Evolutionary conservation across 2,113 vertebrate species (phyloP).

Genomic region (Marcusenius ussheri): DNA sequence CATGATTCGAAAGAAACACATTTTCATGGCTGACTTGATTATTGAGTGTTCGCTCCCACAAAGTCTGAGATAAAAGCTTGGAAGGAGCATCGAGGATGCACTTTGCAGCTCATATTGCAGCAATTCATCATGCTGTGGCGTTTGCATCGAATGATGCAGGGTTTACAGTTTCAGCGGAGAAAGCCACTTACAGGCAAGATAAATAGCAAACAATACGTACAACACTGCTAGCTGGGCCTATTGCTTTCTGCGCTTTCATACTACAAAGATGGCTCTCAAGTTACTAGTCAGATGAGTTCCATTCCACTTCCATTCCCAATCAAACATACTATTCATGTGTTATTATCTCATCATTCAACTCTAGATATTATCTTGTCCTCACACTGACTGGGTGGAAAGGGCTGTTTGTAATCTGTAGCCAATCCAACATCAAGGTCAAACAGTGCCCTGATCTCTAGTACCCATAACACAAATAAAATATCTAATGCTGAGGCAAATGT

Average conservation of each 20-base stretch:
- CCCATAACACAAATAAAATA: background rate
- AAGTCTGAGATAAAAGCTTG: slow-evolving; percentile 58
- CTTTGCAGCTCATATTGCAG: slow-evolving; percentile 45
- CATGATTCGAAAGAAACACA: slow-evolving; percentile 32
- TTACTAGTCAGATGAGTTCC: slow-evolving; percentile 32
- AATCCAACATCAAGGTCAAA: slow-evolving; percentile 43
- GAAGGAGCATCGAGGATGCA: slow-evolving; percentile 44
- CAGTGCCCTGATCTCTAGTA: slow-evolving; percentile 18
- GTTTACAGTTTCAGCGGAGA: slow-evolving; percentile 47
- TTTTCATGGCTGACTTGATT: slow-evolving; percentile 45
- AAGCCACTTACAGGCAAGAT: slow-evolving; percentile 47
- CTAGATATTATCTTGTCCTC: slow-evolving; percentile 16
- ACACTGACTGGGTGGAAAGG: slow-evolving; percentile 27
- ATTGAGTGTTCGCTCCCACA: slow-evolving; percentile 38
- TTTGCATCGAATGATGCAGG: slow-evolving; percentile 41
- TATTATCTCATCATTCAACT: slow-evolving; percentile 22
- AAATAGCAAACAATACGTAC: slow-evolving; percentile 52
- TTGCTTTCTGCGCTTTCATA: slow-evolving; percentile 36
- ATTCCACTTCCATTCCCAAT: background rate
- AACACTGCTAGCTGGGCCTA: slow-evolving; percentile 29
- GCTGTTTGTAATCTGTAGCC: slow-evolving; percentile 12
- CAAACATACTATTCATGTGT: slow-evolving; percentile 44
- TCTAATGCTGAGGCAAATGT: background rate
- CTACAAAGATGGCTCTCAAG: slow-evolving; percentile 42
- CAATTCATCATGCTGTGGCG: slow-evolving; percentile 50